phyloP scores from a whole-genome alignment of 2,888 invertebrate species.

The Platycheirus albimanus region DNA sequence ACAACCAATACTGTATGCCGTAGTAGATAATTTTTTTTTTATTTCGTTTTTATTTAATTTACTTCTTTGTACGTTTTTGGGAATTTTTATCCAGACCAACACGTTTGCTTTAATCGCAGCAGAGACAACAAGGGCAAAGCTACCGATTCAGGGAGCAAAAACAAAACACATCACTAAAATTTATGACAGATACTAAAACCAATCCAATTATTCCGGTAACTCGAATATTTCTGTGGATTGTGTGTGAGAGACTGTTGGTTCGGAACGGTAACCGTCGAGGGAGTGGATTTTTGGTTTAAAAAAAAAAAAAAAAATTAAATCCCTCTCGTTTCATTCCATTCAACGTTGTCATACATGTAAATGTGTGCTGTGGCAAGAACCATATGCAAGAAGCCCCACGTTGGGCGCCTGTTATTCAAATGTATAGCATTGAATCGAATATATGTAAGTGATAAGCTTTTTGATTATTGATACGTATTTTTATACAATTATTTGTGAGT shows the following conservation, averaged over 20 bases:
- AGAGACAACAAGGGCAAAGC: constrained; percentile 59
- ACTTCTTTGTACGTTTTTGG: constrained; percentile 54
- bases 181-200: constrained; percentile 72
- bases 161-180: constrained; percentile 71
- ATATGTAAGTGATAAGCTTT: constrained; percentile 28
- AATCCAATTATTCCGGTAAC: constrained; percentile 74
- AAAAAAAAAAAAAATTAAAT: constrained; percentile 13
- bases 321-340: neutral
- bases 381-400: constrained; percentile 44
- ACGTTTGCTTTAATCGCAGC: constrained; percentile 62
- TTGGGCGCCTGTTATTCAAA: constrained; percentile 16
- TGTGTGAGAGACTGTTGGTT: neutral
- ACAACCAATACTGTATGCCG: neutral
- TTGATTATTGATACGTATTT: constrained; percentile 50
- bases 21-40: constrained; percentile 6
- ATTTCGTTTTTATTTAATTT: constrained; percentile 63
- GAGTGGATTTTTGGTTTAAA: neutral
- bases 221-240: constrained; percentile 56
- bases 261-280: constrained; percentile 8
- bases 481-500: neutral
- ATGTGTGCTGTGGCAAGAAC: neutral
- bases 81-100: constrained; percentile 61
- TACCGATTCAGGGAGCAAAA: constrained; percentile 57
- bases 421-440: neutral
- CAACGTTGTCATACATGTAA: neutral